Base-by-base conservation (phyloP, 1,140 invertebrate genomes). In the Drosophila parvula region DNA sequence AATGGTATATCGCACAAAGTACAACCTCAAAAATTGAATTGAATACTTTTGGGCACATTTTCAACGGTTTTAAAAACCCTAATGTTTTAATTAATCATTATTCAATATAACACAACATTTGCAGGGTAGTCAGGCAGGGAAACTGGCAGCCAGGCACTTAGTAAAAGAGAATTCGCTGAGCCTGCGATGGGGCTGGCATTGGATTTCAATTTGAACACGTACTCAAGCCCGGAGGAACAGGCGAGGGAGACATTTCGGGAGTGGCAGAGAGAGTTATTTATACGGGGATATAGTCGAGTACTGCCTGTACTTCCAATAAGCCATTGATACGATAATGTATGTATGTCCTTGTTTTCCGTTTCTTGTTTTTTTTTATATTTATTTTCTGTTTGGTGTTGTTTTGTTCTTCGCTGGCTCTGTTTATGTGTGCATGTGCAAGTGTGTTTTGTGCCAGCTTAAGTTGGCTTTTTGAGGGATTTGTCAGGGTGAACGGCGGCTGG, bases 251-350 rank as follows among this genome's bases (percentile, higher is more conserved):
- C 41, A 41, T 57, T 30, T 22, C 28, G 14, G 56, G 56, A 55
- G 64, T 55, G 56, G 14, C 51, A 55, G 48, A 30, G 53, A 16
- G 48, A 63, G 56, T 60, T 62, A 74, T 59, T 61, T 57, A 62
- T 63, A 60, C 48, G 62, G 55, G 38, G 45, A 43, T 58, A 30
- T 53, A 41, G 32, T 34, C 56, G 63, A 75, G 44, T 80, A n/a
- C n/a, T 41, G 53, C 44, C 47, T 59, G 63, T 55, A 30, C 50
- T 60, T 41, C 43, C 76, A 55, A 74, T 85, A 86, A 86, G 79
- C 82, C 82, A 78, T 86, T 85, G 82, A 85, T 85, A 85, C 83
- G 71, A 75, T 85, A 86, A 85, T 81, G 78, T 86, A 78, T 86
- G 78, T 85, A 74, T 81, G 78, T 63, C 67, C 48, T 43, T 27